A percentile compares a stretch with the other conserved stretches of the same genome.
phyloP scores from a whole-genome alignment of 2,113 vertebrate species.

The Ictalurus furcatus region DNA sequence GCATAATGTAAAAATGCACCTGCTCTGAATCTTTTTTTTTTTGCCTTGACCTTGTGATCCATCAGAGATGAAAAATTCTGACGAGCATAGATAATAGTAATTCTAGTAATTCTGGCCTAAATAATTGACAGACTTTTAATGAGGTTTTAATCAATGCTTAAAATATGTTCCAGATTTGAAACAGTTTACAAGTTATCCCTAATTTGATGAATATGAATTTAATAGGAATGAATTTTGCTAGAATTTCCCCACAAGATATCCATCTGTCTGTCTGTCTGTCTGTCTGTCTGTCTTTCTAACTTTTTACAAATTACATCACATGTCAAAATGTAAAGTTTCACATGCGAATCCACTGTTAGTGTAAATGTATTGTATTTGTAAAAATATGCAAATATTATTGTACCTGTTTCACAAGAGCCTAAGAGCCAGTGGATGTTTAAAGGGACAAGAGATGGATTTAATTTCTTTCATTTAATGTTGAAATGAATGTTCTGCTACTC shows the following conservation, averaged over 20 bases:
- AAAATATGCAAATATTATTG: neutral
- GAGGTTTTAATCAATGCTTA: too few relatives aligned
- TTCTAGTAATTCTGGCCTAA: too few relatives aligned
- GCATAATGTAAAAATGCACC: constrained; percentile 57
- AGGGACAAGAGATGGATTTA: neutral
- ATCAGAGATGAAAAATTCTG: neutral
- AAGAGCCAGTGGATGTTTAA: neutral
- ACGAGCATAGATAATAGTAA: neutral
- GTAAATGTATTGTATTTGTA: neutral
- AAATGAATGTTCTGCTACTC: neutral
- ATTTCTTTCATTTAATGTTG: neutral
- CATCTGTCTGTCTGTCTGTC: too few relatives aligned
- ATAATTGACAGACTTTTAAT: too few relatives aligned
- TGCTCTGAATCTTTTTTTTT: constrained; percentile 4
- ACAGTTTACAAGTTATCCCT: too few relatives aligned
- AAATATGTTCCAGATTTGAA: too few relatives aligned
- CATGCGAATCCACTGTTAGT: neutral
- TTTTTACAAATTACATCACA: too few relatives aligned
- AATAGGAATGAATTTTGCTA: too few relatives aligned
- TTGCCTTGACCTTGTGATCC: neutral
- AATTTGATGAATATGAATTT: too few relatives aligned
- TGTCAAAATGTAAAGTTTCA: too few relatives aligned
- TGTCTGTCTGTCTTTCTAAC: too few relatives aligned
- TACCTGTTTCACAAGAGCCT: neutral
- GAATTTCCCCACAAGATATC: too few relatives aligned